Conservation (phyloP, 2,113 vertebrate species). For the Mellivora capensis region DNA sequence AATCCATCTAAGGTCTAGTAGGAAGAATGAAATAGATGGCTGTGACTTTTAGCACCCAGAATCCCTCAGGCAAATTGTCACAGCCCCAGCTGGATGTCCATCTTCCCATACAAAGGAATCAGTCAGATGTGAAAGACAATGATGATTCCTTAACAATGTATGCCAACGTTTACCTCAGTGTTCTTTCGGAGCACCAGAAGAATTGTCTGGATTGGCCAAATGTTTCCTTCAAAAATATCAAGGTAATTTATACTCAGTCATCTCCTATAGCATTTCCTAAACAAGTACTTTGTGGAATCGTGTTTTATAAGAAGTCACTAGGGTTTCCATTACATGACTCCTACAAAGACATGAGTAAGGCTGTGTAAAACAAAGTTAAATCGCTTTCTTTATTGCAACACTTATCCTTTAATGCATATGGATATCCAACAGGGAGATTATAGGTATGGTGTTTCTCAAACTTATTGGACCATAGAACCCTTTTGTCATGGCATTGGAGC, state of each 20-base stretch:
- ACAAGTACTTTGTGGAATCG: neutral
- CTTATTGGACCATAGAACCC: neutral
- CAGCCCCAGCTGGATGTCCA: neutral
- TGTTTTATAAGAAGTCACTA: neutral
- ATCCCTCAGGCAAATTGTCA: neutral
- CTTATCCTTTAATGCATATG: neutral
- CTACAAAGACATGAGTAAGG: neutral
- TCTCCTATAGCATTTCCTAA: neutral
- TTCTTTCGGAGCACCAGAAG: neutral
- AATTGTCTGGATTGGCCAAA: neutral
- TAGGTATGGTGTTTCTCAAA: neutral
- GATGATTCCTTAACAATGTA: neutral
- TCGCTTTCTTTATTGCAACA: neutral
- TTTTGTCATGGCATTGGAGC: neutral
- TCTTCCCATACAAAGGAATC: neutral
- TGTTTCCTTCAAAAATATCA: neutral
- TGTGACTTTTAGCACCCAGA: neutral
- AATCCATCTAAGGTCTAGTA: neutral
- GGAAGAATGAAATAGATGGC: neutral
- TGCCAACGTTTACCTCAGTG: neutral
- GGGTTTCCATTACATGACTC: neutral
- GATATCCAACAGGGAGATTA: neutral
- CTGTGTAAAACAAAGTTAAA: neutral
- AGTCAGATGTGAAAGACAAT: neutral
- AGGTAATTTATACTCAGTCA: neutral